Evolutionary conservation across 2,113 vertebrate genomes (phyloP).

Genomic region (Hippocampus guttulatus): DNA sequence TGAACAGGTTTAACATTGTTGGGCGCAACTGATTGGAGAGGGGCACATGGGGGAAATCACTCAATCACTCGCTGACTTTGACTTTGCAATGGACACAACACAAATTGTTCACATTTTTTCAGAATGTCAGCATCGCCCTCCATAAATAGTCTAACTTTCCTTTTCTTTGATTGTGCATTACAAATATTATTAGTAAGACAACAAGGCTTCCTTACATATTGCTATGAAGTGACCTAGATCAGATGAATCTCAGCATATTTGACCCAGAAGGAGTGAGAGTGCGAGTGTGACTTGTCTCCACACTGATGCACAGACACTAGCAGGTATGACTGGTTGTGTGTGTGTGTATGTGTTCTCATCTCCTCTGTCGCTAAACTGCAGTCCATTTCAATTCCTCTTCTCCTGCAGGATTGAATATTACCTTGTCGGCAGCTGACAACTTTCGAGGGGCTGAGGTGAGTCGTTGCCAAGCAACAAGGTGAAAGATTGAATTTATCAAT

Average conservation of each 20-base stretch:
- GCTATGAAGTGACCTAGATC: background rate
- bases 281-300: background rate
- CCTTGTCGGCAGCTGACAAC: conserved; percentile 48
- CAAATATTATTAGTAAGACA: too few relatives aligned
- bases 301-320: background rate
- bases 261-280: background rate
- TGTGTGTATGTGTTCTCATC: background rate
- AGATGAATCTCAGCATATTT: background rate
- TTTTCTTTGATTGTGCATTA: too few relatives aligned
- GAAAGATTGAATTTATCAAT: conserved; percentile 47
- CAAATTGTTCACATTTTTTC: too few relatives aligned
- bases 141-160: too few relatives aligned
- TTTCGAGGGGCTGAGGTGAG: conserved; percentile 54
- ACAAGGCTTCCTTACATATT: background rate
- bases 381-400: conserved; percentile 29
- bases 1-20: too few relatives aligned
- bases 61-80: too few relatives aligned
- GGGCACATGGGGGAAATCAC: too few relatives aligned
- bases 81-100: too few relatives aligned
- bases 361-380: background rate
- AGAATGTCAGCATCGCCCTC: too few relatives aligned
- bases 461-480: conserved; percentile 65
- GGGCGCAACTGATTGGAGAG: too few relatives aligned
- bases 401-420: conserved; percentile 44
- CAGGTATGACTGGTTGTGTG: background rate